A percentile compares a stretch with the other conserved stretches of the same genome.
phyloP scores from a whole-genome alignment of 2,888 invertebrate species.

The Plebejus melissa region DNA sequence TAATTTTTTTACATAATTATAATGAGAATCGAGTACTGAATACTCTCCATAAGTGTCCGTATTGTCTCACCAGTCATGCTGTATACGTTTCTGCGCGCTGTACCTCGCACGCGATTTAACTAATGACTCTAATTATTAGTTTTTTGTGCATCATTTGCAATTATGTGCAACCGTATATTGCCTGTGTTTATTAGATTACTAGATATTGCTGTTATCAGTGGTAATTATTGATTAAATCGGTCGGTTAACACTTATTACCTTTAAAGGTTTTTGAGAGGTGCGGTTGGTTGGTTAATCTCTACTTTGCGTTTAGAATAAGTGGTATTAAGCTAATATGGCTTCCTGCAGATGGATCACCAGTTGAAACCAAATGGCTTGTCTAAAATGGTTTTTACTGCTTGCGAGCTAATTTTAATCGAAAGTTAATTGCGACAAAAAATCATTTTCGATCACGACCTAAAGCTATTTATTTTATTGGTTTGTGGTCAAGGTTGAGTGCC shows the following conservation, averaged over 20 bases:
- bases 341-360: too few relatives aligned
- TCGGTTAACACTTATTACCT: slow-evolving; percentile 16
- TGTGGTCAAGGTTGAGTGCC: too few relatives aligned
- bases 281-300: not conserved
- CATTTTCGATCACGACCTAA: too few relatives aligned
- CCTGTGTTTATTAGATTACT: not conserved
- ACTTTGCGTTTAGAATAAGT: not conserved
- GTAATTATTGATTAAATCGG: slow-evolving; percentile 16
- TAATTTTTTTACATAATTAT: too few relatives aligned
- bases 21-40: too few relatives aligned
- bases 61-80: too few relatives aligned
- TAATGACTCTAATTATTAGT: slow-evolving; percentile 63
- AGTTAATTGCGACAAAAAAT: too few relatives aligned
- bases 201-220: slow-evolving; percentile 7
- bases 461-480: too few relatives aligned
- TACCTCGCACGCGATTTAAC: slow-evolving; percentile 52
- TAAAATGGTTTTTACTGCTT: too few relatives aligned
- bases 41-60: too few relatives aligned
- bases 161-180: slow-evolving; percentile 48
- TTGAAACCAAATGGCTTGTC: too few relatives aligned
- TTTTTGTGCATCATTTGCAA: slow-evolving; percentile 58
- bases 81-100: slow-evolving; percentile 42
- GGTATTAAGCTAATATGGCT: not conserved
- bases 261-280: slow-evolving; percentile 9
- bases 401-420: too few relatives aligned